These are phyloP conservation scores for Nyctibius grandis DNA, from an alignment of 2,797 vertebrate genomes.

Conservation along the genomic window DNA sequence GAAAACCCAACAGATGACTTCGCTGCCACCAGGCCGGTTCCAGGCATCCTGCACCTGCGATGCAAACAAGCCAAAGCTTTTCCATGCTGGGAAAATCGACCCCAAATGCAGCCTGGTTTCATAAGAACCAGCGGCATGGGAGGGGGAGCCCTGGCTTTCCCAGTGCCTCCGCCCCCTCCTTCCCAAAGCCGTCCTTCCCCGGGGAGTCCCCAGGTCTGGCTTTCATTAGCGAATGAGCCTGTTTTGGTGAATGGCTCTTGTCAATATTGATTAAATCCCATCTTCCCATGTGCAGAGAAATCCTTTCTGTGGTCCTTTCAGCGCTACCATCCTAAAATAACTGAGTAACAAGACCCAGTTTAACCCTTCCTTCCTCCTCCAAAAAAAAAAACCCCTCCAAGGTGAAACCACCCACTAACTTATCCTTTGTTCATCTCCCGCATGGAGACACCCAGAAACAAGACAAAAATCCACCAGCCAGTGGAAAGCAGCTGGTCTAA, in stretches of 20 bases:
- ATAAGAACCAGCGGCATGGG: neutral
- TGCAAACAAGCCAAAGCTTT: neutral
- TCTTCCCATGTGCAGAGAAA: conserved; percentile 18
- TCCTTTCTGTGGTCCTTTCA: neutral
- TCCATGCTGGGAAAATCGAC: neutral
- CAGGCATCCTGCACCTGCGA: neutral
- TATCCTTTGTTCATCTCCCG: neutral
- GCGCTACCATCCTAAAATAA: conserved; percentile 8
- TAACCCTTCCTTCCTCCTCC: conserved; percentile 2
- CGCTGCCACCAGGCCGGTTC: neutral
- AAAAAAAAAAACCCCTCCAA: neutral
- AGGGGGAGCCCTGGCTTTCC: conserved; percentile 1
- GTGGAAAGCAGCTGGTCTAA: conserved; percentile 59
- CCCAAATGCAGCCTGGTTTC: conserved; percentile 3
- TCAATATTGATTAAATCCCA: conserved; percentile 52
- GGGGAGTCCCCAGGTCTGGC: conserved; percentile 27
- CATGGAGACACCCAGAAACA: neutral
- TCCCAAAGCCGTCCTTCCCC: conserved; percentile 3
- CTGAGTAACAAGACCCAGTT: neutral
- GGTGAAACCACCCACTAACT: neutral
- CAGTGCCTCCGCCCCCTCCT: conserved; percentile 3
- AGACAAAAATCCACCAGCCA: conserved; percentile 35
- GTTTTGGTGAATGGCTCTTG: conserved; percentile 30
- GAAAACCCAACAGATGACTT: neutral
- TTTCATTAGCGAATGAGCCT: conserved; percentile 12